These are phyloP conservation scores for Erythrolamprus reginae DNA, from an alignment of 2,113 vertebrate species.

Conservation along the genomic window DNA sequence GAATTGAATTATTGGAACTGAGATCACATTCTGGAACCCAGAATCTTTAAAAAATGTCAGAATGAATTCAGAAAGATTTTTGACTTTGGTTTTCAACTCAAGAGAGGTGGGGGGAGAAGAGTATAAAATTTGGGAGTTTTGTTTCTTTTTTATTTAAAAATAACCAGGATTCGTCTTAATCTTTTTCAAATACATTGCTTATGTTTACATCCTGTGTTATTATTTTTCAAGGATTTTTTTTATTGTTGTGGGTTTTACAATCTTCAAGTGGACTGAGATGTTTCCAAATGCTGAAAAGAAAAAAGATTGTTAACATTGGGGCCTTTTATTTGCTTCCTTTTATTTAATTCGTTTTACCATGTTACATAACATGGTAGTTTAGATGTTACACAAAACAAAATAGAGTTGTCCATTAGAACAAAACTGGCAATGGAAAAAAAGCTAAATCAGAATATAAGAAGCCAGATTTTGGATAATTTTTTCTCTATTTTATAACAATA, in stretches of 20 bases:
- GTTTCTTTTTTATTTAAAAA: neutral
- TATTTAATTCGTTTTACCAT: neutral
- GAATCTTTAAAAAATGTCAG: neutral
- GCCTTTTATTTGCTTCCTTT: neutral
- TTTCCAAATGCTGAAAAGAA: neutral
- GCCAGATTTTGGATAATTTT: no score
- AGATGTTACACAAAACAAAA: no score
- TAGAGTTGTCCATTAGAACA: no score
- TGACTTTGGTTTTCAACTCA: neutral
- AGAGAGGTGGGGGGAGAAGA: neutral
- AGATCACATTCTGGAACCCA: neutral
- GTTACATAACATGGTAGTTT: neutral
- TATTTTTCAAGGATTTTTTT: neutral
- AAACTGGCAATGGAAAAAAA: no score
- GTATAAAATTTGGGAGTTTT: neutral
- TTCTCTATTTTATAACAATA: neutral
- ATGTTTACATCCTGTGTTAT: neutral
- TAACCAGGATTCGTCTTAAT: neutral
- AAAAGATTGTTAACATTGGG: neutral
- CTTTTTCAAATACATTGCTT: neutral
- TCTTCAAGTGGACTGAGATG: neutral
- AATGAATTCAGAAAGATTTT: neutral
- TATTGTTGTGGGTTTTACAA: neutral
- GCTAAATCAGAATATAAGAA: no score
- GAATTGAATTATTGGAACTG: neutral